Evolutionary conservation across 2,797 vertebrate species (phyloP).

Genomic region (Onychomys arenicola): DNA sequence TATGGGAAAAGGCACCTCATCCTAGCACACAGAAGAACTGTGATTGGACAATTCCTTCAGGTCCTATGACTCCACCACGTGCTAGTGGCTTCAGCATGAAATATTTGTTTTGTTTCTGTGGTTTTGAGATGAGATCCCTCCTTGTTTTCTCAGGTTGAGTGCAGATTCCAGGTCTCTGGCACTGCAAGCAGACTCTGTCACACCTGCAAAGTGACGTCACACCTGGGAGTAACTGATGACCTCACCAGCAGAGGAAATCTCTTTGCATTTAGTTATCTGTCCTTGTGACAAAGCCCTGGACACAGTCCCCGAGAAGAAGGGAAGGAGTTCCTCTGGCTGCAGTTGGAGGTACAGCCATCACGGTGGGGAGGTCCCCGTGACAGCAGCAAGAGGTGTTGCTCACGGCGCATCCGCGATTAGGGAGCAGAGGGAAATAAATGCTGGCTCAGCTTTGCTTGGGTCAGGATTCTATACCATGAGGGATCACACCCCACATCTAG

Average conservation of each 20-base stretch:
- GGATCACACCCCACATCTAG: background rate
- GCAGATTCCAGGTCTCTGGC: background rate
- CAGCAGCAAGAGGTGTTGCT: background rate
- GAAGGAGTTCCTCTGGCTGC: background rate
- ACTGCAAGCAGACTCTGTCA: background rate
- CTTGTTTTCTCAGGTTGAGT: background rate
- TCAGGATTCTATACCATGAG: background rate
- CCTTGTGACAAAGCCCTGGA: background rate
- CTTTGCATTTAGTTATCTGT: background rate
- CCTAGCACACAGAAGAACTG: constrained; percentile 23
- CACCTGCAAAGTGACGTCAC: background rate
- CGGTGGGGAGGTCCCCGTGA: background rate
- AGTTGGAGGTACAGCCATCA: background rate
- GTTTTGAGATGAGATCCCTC: background rate
- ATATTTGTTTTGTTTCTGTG: background rate
- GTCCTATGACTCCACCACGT: constrained; percentile 12
- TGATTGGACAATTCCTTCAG: constrained; percentile 7
- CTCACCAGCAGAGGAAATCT: constrained; percentile 13
- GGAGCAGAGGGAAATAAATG: background rate
- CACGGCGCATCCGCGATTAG: too few species aligned
- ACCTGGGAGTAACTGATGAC: constrained; percentile 34
- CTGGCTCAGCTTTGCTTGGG: background rate
- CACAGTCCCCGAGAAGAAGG: too few species aligned
- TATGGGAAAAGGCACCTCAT: constrained; percentile 4
- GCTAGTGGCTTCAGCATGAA: background rate